phyloP scores from a whole-genome alignment of 2,113 vertebrate species.

The Oncorhynchus nerka region DNA sequence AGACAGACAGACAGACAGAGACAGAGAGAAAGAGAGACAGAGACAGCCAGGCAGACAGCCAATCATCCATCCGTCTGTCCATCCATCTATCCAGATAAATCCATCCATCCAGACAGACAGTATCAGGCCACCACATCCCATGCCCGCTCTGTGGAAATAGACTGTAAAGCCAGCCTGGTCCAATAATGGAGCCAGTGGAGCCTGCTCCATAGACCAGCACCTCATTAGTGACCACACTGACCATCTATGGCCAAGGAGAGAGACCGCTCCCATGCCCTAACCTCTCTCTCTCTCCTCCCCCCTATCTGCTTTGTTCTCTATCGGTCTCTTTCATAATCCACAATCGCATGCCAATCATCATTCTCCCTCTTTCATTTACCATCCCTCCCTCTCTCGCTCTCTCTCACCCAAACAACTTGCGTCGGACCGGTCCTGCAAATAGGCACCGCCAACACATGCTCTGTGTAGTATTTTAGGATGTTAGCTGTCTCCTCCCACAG shows the following conservation, averaged over 20 bases:
- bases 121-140: too few relatives aligned
- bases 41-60: too few relatives aligned
- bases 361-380: background rate
- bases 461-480: background rate
- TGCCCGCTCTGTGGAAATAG: too few relatives aligned
- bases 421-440: background rate
- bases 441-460: background rate
- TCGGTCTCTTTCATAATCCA: background rate
- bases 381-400: background rate
- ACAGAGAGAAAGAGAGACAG: too few relatives aligned
- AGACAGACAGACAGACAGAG: too few relatives aligned
- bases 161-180: too few relatives aligned
- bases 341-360: background rate
- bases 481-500: conserved; percentile 18
- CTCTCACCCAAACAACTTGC: background rate
- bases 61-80: too few relatives aligned
- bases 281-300: background rate
- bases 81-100: too few relatives aligned
- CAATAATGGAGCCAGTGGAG: background rate
- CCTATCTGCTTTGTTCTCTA: too few relatives aligned
- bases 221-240: conserved; percentile 31
- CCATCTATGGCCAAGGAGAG: conserved; percentile 9
- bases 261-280: background rate
- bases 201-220: background rate
- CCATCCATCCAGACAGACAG: too few relatives aligned